phyloP scores from a whole-genome alignment of 2,113 vertebrate species.

The Rhombomys opimus region DNA sequence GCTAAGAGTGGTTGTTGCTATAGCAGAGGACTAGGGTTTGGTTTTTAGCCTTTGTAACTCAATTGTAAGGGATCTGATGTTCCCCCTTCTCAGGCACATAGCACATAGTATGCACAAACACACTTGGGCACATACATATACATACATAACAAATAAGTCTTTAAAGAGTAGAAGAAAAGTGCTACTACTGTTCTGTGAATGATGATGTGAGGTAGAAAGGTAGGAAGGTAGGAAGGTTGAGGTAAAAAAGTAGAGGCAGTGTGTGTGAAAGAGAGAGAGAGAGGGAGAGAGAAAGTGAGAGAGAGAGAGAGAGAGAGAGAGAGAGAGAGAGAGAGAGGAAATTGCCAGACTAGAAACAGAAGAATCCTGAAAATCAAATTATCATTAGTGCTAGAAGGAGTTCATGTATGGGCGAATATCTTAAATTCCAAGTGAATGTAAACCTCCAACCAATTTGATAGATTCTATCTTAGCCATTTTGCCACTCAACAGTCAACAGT shows the following conservation, averaged over 20 bases:
- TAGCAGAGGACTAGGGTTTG: neutral
- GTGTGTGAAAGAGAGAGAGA: no score
- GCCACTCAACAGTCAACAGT: neutral
- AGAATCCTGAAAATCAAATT: neutral
- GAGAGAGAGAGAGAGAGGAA: no score
- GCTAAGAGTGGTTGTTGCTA: neutral
- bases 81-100: no score
- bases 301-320: no score
- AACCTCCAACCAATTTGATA: slow-evolving; percentile 14
- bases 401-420: neutral
- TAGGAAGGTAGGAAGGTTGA: neutral
- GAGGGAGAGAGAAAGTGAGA: no score
- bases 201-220: neutral
- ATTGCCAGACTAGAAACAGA: neutral
- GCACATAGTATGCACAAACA: neutral
- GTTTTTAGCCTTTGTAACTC: neutral
- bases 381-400: neutral
- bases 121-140: neutral
- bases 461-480: neutral
- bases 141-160: neutral
- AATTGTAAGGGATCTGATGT: neutral
- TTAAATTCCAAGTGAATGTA: neutral
- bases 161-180: neutral
- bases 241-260: neutral
- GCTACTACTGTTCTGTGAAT: neutral